These are phyloP conservation scores for Hypena proboscidalis DNA, from an alignment of 2,888 invertebrate species.

Conservation along the genomic window DNA sequence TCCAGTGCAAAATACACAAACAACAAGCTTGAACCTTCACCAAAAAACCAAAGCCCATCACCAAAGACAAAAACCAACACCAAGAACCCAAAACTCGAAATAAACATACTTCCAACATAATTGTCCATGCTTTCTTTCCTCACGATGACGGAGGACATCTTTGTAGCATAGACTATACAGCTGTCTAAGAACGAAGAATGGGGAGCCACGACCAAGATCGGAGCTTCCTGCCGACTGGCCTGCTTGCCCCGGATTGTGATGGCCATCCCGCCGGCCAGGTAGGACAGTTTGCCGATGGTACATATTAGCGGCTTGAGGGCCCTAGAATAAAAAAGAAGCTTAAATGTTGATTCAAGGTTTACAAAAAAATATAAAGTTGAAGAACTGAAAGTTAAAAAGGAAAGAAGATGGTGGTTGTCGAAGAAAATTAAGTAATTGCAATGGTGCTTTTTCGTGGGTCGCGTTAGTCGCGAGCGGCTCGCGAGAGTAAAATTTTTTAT, in stretches of 20 bases:
- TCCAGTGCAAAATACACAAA: too few relatives aligned
- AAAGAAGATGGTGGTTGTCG: too few relatives aligned
- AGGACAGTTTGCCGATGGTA: conserved; percentile 90
- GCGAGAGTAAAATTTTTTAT: too few relatives aligned
- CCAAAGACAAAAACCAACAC: conserved; percentile 33
- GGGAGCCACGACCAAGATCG: conserved; percentile 94
- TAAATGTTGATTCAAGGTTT: conserved; percentile 3
- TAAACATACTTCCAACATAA: conserved; percentile 92
- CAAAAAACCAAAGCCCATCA: conserved; percentile 13
- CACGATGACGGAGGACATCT: conserved; percentile 93
- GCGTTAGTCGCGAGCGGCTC: too few relatives aligned
- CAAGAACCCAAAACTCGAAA: conserved; percentile 26
- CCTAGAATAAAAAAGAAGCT: conserved; percentile 65
- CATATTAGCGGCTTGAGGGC: conserved; percentile 88
- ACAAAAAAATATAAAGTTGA: too few relatives aligned
- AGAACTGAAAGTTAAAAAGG: too few relatives aligned
- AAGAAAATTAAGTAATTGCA: too few relatives aligned
- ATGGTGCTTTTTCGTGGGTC: too few relatives aligned
- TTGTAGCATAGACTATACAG: conserved; percentile 92
- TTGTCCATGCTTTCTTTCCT: conserved; percentile 93
- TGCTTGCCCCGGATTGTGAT: conserved; percentile 91
- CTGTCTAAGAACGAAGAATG: conserved; percentile 96
- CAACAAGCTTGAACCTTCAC: too few relatives aligned
- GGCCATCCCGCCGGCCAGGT: conserved; percentile 91
- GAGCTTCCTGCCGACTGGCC: conserved; percentile 91